Evolutionary conservation across 2,113 vertebrate genomes (phyloP).

Genomic region (human (Homo sapiens)): DNA sequence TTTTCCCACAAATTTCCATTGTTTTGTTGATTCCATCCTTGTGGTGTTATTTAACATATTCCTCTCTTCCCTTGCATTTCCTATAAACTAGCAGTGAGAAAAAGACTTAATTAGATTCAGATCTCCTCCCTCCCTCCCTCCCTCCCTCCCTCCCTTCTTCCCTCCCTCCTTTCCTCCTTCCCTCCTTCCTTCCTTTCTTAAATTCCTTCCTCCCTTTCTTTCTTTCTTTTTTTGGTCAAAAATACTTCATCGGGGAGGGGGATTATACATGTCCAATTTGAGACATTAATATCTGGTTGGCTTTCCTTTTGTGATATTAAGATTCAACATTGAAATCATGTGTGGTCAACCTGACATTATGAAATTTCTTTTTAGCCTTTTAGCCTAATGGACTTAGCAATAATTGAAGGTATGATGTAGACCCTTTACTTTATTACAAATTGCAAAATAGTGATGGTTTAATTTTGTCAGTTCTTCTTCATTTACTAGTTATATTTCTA

Average conservation of each 20-base stretch:
- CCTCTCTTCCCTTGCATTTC: neutral
- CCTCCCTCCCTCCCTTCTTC: neutral
- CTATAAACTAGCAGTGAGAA: neutral
- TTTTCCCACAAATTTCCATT: neutral
- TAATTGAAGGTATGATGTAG: neutral
- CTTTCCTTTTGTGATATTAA: neutral
- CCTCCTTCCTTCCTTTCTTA: neutral
- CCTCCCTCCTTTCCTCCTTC: neutral
- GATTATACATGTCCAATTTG: neutral
- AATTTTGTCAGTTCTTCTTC: neutral
- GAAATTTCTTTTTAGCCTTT: neutral
- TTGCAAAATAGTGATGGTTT: neutral
- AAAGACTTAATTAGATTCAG: neutral
- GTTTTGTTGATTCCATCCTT: neutral
- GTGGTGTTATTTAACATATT: neutral
- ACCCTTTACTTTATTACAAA: neutral
- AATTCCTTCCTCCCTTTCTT: neutral
- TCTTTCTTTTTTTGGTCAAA: neutral
- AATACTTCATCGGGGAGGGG: neutral
- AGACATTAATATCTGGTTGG: neutral
- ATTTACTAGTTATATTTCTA: neutral
- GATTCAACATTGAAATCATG: neutral
- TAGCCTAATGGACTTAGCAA: neutral
- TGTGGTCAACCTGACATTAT: neutral
- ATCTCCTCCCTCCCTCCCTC: rapidly evolving